These are phyloP conservation scores for Allophyes oxyacanthae DNA, from an alignment of 2,888 invertebrate species.

Conservation along the genomic window DNA sequence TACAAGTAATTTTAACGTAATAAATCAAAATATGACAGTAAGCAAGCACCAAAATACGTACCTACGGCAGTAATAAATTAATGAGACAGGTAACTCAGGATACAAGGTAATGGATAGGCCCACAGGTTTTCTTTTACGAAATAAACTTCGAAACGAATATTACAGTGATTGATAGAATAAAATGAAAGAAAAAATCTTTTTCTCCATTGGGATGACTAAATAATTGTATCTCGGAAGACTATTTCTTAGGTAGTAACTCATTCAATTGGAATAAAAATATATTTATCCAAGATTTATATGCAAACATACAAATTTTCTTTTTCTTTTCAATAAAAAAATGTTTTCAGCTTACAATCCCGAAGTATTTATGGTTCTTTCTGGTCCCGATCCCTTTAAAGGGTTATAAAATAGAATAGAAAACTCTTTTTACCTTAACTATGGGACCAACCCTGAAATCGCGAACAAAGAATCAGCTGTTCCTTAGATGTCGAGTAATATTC, in stretches of 20 bases:
- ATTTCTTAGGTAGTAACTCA: constrained; percentile 13
- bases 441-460: no score
- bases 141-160: neutral
- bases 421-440: no score
- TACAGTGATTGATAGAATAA: neutral
- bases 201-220: constrained; percentile 31
- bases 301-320: neutral
- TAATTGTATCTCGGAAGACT: constrained; percentile 40
- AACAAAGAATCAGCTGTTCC: no score
- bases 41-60: neutral
- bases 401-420: no score
- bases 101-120: neutral
- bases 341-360: no score
- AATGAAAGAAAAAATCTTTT: constrained; percentile 24
- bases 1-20: no score
- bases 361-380: no score
- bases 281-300: neutral
- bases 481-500: no score
- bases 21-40: neutral
- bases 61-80: neutral
- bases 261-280: constrained; percentile 9
- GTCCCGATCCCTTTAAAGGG: no score
- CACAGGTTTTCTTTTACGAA: neutral
- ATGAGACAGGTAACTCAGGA: neutral
- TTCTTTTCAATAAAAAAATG: no score